phyloP scores from a whole-genome alignment of 2,888 invertebrate species.

The Pterostichus madidus region DNA sequence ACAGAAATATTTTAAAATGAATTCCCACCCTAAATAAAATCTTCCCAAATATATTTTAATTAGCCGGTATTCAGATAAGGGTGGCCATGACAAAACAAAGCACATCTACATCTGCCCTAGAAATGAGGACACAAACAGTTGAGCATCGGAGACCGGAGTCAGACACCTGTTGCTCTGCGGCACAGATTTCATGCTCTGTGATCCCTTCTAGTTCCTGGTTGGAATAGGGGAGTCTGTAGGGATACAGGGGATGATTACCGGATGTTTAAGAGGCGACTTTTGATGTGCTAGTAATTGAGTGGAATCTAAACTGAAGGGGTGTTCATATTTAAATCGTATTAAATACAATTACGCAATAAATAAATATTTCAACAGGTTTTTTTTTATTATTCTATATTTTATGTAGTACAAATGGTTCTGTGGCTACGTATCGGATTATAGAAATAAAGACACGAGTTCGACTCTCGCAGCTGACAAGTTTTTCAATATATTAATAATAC shows the following conservation, averaged over 20 bases:
- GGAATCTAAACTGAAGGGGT: not conserved
- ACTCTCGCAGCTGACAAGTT: too few species aligned
- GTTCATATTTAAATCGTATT: too few species aligned
- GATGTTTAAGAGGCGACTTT: not conserved
- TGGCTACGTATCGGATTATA: too few species aligned
- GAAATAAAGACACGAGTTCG: too few species aligned
- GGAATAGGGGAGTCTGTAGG: not conserved
- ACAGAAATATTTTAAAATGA: too few species aligned
- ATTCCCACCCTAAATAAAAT: too few species aligned
- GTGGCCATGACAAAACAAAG: not conserved
- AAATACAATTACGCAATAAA: too few species aligned
- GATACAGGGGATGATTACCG: not conserved
- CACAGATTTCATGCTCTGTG: not conserved
- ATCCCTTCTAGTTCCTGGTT: conserved; percentile 9
- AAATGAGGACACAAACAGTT: not conserved
- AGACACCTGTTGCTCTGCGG: conserved; percentile 20
- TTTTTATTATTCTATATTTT: too few species aligned
- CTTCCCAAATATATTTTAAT: not conserved
- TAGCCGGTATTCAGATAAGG: conserved; percentile 11
- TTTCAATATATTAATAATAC: too few species aligned
- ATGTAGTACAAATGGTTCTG: too few species aligned
- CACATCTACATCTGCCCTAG: not conserved
- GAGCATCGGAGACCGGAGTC: not conserved
- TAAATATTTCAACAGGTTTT: too few species aligned
- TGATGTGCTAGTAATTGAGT: conserved; percentile 1